Conservation (phyloP, 2,113 vertebrate genomes). For the Steatornis caripensis region DNA sequence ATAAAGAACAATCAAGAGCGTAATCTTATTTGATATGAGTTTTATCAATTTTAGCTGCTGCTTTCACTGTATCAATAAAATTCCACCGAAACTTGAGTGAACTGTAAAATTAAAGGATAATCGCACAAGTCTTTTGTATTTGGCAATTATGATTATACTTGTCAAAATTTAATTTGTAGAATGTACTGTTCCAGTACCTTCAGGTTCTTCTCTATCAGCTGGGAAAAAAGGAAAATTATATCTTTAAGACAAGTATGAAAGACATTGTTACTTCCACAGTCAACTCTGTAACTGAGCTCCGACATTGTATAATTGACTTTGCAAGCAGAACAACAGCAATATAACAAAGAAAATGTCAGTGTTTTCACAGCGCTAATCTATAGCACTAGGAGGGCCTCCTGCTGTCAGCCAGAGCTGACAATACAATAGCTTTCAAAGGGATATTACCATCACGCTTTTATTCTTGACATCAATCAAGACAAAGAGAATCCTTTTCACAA, state of each 20-base stretch:
- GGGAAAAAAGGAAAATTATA: conserved; percentile 73
- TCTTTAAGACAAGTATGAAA: conserved; percentile 75
- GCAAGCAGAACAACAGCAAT: conserved; percentile 77
- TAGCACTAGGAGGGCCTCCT: conserved; percentile 78
- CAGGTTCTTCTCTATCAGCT: conserved; percentile 60
- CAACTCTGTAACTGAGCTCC: conserved; percentile 77
- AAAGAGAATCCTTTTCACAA: conserved; percentile 81
- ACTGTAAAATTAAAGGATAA: conserved; percentile 70
- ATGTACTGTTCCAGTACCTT: conserved; percentile 47
- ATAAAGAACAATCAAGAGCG: conserved; percentile 59
- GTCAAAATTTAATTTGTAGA: conserved; percentile 67
- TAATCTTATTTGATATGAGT: conserved; percentile 63
- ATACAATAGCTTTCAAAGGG: conserved; percentile 83
- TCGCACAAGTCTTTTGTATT: conserved; percentile 54
- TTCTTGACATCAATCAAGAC: conserved; percentile 84
- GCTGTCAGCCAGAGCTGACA: conserved; percentile 78
- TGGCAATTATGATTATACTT: conserved; percentile 64
- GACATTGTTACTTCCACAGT: conserved; percentile 74
- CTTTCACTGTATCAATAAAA: conserved; percentile 63
- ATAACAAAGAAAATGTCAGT: conserved; percentile 81
- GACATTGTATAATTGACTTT: conserved; percentile 82
- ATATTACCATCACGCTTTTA: conserved; percentile 81
- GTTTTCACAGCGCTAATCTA: conserved; percentile 81
- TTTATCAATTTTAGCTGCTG: conserved; percentile 62
- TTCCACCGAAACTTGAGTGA: conserved; percentile 67